Evolutionary conservation across 2,888 invertebrate genomes (phyloP).

Genomic region (Cephalotes varians): DNA sequence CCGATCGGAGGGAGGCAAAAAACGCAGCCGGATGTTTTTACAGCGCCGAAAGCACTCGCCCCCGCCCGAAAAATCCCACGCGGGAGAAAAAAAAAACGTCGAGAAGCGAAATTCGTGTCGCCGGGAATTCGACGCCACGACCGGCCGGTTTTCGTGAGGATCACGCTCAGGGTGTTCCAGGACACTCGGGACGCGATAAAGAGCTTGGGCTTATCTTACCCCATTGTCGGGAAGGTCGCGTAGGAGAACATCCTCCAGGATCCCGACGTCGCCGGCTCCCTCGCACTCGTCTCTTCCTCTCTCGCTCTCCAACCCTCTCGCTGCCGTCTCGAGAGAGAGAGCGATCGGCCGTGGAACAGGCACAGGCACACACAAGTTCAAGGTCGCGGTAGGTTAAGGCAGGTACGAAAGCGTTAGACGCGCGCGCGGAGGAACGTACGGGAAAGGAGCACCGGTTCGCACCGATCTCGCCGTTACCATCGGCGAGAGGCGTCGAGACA

Average conservation of each 20-base stretch:
- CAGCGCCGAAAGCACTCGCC: neutral
- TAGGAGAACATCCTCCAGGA: constrained; percentile 83
- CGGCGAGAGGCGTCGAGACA: constrained; percentile 13
- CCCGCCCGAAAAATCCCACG: neutral
- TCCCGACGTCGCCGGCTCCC: constrained; percentile 35
- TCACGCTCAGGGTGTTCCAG: too few species aligned
- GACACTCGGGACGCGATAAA: neutral
- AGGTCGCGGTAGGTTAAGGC: constrained; percentile 61
- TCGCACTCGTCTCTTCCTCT: neutral
- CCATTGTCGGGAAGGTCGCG: constrained; percentile 84
- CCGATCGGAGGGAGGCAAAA: neutral
- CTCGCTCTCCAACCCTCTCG: constrained; percentile 42
- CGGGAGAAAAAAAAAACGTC: neutral
- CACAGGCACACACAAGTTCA: constrained; percentile 72
- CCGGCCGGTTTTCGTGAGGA: neutral
- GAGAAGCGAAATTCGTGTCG: neutral
- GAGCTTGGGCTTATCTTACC: constrained; percentile 74
- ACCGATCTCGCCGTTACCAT: constrained; percentile 1
- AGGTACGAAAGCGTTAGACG: neutral
- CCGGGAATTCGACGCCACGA: neutral
- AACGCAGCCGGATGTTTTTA: neutral
- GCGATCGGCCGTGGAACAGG: constrained; percentile 37
- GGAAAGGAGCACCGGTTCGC: neutral
- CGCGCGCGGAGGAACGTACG: neutral
- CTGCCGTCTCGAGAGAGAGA: constrained; percentile 55